These are phyloP conservation scores for Heliothis virescens DNA, from an alignment of 1,140 invertebrate genomes.

Conservation along the genomic window DNA sequence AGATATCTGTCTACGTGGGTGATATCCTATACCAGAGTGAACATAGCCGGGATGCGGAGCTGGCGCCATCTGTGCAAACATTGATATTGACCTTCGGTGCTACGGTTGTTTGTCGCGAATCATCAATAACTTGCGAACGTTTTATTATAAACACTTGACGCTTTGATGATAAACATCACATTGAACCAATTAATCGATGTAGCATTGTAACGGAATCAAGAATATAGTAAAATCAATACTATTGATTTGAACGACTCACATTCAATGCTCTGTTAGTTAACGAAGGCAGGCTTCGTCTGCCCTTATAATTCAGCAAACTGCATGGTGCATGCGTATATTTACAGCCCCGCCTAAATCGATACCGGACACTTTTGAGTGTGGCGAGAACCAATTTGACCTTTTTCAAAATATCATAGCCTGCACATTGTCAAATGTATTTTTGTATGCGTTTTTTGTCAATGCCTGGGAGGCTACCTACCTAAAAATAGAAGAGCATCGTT, in stretches of 20 bases:
- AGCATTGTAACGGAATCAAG: not conserved
- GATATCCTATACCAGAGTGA: slow-evolving; percentile 5
- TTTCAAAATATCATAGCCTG: slow-evolving; percentile 34
- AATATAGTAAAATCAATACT: slow-evolving; percentile 7
- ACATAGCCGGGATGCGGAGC: slow-evolving; percentile 23
- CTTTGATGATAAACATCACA: slow-evolving; percentile 30
- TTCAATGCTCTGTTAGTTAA: not conserved
- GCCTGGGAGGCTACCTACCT: slow-evolving; percentile 8
- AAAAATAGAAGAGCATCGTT: slow-evolving; percentile 14
- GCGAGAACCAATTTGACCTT: not conserved
- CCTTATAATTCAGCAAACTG: slow-evolving; percentile 9
- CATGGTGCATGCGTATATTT: slow-evolving; percentile 11
- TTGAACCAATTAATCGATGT: not conserved
- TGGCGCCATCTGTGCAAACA: slow-evolving; percentile 51
- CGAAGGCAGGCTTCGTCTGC: not conserved
- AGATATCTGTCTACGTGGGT: slow-evolving; percentile 11
- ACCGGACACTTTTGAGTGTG: not conserved
- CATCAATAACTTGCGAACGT: slow-evolving; percentile 27
- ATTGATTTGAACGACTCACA: not conserved
- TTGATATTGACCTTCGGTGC: slow-evolving; percentile 51
- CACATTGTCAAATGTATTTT: slow-evolving; percentile 26
- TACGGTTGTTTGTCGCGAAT: slow-evolving; percentile 38
- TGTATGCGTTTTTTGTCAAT: slow-evolving; percentile 34
- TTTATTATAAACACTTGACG: slow-evolving; percentile 31
- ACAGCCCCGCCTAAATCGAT: not conserved